These are phyloP conservation scores for Nemotelus pantherinus DNA, from an alignment of 2,888 invertebrate species.

Conservation along the genomic window DNA sequence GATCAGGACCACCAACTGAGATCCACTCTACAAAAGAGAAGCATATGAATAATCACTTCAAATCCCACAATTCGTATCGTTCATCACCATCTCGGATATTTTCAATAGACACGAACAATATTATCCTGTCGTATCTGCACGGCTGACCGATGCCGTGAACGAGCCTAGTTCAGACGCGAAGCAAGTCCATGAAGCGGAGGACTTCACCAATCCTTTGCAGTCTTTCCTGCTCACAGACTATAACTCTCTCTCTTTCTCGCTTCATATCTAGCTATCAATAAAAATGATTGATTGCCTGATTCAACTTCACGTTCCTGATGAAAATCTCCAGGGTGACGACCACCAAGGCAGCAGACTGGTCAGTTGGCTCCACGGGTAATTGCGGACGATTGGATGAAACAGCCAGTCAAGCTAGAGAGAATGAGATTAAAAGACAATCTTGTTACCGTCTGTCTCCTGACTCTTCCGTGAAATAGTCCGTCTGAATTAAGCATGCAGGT, in stretches of 20 bases:
- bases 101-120: slow-evolving; percentile 30
- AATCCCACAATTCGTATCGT: not conserved
- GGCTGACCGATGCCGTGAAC: slow-evolving; percentile 12
- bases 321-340: not conserved
- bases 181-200: not conserved
- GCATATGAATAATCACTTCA: too few relatives aligned
- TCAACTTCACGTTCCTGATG: not conserved
- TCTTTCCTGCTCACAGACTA: not conserved
- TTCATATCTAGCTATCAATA: not conserved
- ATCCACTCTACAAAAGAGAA: too few relatives aligned
- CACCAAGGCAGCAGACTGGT: not conserved
- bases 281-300: slow-evolving; percentile 40
- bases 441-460: not conserved
- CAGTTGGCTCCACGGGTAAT: not conserved
- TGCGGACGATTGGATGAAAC: not conserved
- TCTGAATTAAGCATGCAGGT: too few relatives aligned
- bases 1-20: too few relatives aligned
- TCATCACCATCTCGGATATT: slow-evolving; percentile 8
- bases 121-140: slow-evolving; percentile 23
- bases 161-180: not conserved
- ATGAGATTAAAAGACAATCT: slow-evolving; percentile 18
- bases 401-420: not conserved
- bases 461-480: not conserved
- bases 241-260: not conserved
- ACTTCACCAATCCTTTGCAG: not conserved